A percentile compares a stretch with the other conserved stretches of the same genome.
These are phyloP conservation scores for Ammodramus savannarum DNA, from an alignment of 2,113 vertebrate genomes.

Conservation along the genomic window DNA sequence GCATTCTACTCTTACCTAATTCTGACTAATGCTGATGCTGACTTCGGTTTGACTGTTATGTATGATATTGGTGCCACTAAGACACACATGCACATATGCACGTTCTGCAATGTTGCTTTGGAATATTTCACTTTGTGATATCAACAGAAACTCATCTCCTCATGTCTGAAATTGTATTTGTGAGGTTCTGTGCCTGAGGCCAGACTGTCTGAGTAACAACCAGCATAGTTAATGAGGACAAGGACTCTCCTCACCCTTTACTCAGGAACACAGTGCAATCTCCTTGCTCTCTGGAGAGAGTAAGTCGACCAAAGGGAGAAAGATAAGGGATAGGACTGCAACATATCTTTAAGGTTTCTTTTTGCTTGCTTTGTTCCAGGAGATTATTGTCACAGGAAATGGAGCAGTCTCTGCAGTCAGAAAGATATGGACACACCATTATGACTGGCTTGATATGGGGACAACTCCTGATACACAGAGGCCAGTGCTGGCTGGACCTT, in stretches of 20 bases:
- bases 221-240: background rate
- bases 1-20: background rate
- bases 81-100: accelerated
- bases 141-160: background rate
- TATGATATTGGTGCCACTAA: background rate
- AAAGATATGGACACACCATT: background rate
- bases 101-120: background rate
- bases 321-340: background rate
- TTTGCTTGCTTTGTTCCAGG: background rate
- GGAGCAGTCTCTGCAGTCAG: background rate
- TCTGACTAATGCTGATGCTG: background rate
- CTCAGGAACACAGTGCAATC: background rate
- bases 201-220: background rate
- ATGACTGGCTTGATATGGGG: background rate
- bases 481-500: background rate
- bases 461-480: background rate
- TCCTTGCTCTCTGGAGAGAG: background rate
- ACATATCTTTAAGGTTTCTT: background rate
- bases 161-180: background rate
- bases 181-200: background rate
- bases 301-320: background rate
- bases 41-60: background rate
- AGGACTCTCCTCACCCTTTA: background rate
- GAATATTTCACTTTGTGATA: background rate
- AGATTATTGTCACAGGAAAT: slow-evolving; percentile 33